These are phyloP conservation scores for Poeciliopsis turneri DNA, from an alignment of 2,797 vertebrate genomes.

Conservation along the genomic window DNA sequence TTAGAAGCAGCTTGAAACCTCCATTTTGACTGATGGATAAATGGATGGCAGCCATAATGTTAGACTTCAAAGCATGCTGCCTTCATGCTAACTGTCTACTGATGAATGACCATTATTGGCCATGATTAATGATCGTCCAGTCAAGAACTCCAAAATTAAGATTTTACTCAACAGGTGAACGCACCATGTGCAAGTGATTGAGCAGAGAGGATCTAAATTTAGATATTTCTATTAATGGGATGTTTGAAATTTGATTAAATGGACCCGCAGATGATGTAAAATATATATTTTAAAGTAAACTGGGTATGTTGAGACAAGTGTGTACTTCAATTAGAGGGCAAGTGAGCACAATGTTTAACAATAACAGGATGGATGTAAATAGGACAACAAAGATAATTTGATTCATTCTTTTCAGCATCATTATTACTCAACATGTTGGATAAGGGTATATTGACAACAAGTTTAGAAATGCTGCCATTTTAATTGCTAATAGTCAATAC, in stretches of 20 bases:
- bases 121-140: background rate
- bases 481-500: background rate
- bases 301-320: background rate
- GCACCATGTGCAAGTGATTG: background rate
- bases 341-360: background rate
- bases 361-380: background rate
- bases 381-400: background rate
- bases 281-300: background rate
- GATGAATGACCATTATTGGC: background rate
- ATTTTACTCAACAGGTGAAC: background rate
- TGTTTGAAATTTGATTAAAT: background rate
- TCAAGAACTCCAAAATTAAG: background rate
- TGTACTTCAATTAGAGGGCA: background rate
- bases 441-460: background rate
- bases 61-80: background rate
- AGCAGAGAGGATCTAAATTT: background rate
- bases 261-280: background rate
- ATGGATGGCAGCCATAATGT: background rate
- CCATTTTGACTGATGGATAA: background rate
- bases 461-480: background rate
- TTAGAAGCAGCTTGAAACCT: background rate
- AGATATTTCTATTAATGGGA: background rate
- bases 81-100: background rate
- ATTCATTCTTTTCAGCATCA: background rate
- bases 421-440: background rate